phyloP scores from a whole-genome alignment of 2,888 invertebrate genomes.

The Caenorhabditis parvicauda region DNA sequence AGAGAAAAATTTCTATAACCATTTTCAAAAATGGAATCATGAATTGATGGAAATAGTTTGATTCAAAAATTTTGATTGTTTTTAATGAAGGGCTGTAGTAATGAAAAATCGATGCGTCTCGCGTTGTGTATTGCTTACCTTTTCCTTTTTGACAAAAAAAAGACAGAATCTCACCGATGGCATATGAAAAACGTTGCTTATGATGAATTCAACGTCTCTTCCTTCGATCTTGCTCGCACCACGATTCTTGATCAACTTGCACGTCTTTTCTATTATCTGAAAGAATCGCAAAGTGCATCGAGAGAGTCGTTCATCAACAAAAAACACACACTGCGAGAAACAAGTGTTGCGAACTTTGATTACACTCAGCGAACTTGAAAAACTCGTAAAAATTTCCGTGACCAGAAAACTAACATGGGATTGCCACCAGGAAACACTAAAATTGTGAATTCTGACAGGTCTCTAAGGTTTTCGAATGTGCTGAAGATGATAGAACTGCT shows the following conservation, averaged over 20 bases:
- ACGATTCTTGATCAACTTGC: constrained; percentile 26
- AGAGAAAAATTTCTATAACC: too few species aligned
- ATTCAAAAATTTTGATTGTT: not conserved
- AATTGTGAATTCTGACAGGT: too few species aligned
- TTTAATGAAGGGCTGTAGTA: not conserved
- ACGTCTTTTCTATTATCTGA: constrained; percentile 33
- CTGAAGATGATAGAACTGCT: too few species aligned
- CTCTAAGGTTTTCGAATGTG: too few species aligned
- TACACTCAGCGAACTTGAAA: too few species aligned
- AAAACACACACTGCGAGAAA: too few species aligned
- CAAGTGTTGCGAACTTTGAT: too few species aligned
- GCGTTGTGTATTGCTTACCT: not conserved
- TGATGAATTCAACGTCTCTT: constrained; percentile 41
- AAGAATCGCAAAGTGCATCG: too few species aligned
- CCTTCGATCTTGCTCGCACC: constrained; percentile 29
- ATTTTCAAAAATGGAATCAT: not conserved
- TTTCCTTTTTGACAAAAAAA: not conserved
- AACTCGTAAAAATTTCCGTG: too few species aligned
- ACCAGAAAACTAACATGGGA: too few species aligned
- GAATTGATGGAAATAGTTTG: not conserved
- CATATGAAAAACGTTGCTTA: constrained; percentile 37
- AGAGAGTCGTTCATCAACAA: too few species aligned
- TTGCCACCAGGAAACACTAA: too few species aligned
- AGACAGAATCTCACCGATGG: constrained; percentile 19
- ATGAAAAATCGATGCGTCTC: not conserved